Evolutionary conservation across 1,140 invertebrate species (phyloP).

Genomic region (Gonioctena quinquepunctata): DNA sequence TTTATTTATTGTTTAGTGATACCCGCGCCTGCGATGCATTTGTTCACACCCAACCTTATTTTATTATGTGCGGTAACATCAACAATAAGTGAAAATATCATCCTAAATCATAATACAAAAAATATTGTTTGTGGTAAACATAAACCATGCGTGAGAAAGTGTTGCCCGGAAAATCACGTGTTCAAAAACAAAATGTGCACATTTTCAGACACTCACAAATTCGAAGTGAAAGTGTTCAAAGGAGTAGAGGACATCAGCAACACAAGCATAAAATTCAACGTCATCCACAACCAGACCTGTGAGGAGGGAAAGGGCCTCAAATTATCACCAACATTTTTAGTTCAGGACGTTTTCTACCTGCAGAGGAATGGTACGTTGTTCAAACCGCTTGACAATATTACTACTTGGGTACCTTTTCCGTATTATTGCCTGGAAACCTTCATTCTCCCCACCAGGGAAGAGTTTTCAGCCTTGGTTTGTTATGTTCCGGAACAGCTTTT

Average conservation of each 20-base stretch:
- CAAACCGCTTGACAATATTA: background rate
- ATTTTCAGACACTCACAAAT: background rate
- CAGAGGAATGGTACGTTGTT: background rate
- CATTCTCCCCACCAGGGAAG: background rate
- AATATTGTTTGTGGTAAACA: background rate
- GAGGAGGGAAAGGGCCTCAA: background rate
- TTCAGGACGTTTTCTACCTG: background rate
- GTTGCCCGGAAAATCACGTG: constrained; percentile 11
- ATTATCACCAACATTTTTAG: background rate
- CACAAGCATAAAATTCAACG: background rate
- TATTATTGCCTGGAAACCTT: constrained; percentile 13
- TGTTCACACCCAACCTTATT: background rate
- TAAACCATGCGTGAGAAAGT: constrained; percentile 2
- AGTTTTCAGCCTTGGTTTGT: constrained; percentile 10
- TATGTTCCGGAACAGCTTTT: background rate
- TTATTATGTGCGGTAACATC: background rate
- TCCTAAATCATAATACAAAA: background rate
- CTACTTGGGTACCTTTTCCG: background rate
- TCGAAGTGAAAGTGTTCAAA: constrained; percentile 4
- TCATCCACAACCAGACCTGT: constrained; percentile 2
- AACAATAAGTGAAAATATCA: background rate
- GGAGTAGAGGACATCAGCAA: constrained; percentile 1
- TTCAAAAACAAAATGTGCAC: background rate
- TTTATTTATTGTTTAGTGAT: background rate
- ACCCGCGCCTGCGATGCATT: background rate